Base-by-base conservation (phyloP, 2,888 invertebrate species). In the Dryococelus australis region DNA sequence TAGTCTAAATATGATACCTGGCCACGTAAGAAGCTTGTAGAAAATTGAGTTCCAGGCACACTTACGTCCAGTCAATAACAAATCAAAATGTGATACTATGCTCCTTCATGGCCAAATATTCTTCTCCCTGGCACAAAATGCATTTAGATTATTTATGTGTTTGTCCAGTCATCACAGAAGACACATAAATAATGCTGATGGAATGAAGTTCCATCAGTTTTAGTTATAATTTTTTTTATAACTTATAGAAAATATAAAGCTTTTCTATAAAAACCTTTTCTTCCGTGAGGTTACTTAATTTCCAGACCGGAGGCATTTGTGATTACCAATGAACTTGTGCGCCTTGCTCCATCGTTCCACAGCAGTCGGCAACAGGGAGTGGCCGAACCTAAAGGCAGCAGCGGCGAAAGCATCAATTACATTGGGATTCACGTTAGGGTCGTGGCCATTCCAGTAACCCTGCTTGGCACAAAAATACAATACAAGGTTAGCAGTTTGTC, bases 271-370 rank as follows among this genome's bases (percentile, higher is more conserved):
- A 65, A 65, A 65, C 65, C 65, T 65, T 65, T 65, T 65, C 20
- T 65, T 20, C n/a, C n/a, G 65, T 6, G 65, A 20, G n/a, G 65
- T 65, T 65, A n/a, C 2, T 10, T 65, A 65, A 65, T 65, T 65
- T 65, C 13, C 65, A n/a, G 65, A 65, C 65, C n/a, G 65, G 65
- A 65, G 65, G n/a, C 65, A n/a, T 65, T 65, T 65, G 65, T 65
- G 89, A 90, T 93, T 93, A 97, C 97, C 97, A 90, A 98, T 97
- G 91, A 98, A 98, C 93, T 98, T 98, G 92, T 98, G 98, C 43
- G 97, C 97, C 93, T 98, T 98, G 87, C 98, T 98, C 97, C 98
- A 98, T 91, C 98, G 94, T 92, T 98, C 98, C 6, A 98, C 96
- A 43, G 97, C 97, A 2, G 98, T 98, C 16, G 98, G 98, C 89